Percentiles rank a stretch among this genome's conserved stretches.
These are phyloP conservation scores for Pantelozetes paolii DNA, from an alignment of 2,888 invertebrate genomes.

Conservation along the genomic window DNA sequence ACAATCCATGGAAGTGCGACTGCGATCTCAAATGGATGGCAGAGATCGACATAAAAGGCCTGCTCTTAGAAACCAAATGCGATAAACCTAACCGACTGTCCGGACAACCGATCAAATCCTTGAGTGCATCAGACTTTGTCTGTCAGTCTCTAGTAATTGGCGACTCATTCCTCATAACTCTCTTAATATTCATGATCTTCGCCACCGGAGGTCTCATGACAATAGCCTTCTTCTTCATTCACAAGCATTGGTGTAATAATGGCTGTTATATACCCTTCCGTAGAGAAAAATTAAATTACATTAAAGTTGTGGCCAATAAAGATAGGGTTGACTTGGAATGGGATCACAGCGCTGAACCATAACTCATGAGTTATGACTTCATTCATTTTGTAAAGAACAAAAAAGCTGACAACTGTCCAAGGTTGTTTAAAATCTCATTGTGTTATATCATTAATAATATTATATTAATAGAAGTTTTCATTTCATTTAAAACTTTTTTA, in stretches of 20 bases:
- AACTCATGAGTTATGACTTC: not conserved
- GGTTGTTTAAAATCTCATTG: no score
- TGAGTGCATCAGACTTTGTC: slow-evolving; percentile 1
- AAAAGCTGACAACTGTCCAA: not conserved
- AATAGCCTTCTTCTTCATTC: slow-evolving; percentile 14
- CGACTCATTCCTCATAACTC: slow-evolving; percentile 4
- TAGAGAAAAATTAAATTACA: slow-evolving; percentile 24
- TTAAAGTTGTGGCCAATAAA: slow-evolving; percentile 29
- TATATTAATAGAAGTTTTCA: no score
- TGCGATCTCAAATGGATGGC: slow-evolving; percentile 36
- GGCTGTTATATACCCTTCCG: slow-evolving; percentile 11
- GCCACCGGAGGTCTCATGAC: not conserved
- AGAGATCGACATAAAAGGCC: not conserved
- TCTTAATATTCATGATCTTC: not conserved
- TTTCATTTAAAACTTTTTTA: no score
- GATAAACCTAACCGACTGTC: slow-evolving; percentile 20
- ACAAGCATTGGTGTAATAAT: not conserved
- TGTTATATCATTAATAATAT: no score
- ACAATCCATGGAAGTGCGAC: slow-evolving; percentile 41
- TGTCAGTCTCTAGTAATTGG: slow-evolving; percentile 3
- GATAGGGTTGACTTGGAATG: slow-evolving; percentile 39
- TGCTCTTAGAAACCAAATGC: not conserved
- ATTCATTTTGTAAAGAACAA: not conserved
- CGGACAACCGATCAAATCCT: slow-evolving; percentile 2
- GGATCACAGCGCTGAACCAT: slow-evolving; percentile 38